Evolutionary conservation across 2,888 invertebrate genomes (phyloP), one percentile per base, ranked within the genome.

Genomic region (Nezara viridula): DNA sequence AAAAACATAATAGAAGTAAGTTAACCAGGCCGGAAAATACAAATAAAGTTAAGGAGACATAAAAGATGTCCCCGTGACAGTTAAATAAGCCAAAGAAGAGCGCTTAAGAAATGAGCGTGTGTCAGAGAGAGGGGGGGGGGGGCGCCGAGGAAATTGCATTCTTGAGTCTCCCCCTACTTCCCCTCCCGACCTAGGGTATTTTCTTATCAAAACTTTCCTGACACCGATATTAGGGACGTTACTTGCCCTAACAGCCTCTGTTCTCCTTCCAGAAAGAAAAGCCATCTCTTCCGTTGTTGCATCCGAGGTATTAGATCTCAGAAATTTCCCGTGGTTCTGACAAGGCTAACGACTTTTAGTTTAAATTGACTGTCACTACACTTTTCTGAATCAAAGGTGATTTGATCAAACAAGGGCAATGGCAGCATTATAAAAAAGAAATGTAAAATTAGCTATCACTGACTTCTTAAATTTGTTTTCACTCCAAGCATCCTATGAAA

Each of bases 81-180:
- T 81, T 81, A 81, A 81, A 81, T 81, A 81, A 81, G 81, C 81
- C 81, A 44, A 81, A 40, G 81, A 73, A 73, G 81, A 81, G 81
- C 81, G 81, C 81, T 81, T 81, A 81, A 81, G 81, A 81, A 81
- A 81, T 81, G 81, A 81, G 81, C 81, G 81, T 81, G 81, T 81
- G 81, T 81, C 81, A 81, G 81, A 6, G 81, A 2, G 81, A 9
- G 44, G 24, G 14, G 81, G 81, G 16, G 81, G 5, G 81, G 2
- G 44, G 24, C n/a, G 81, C n/a, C 81, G 40, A 47, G 81, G 81
- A 81, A 81, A 81, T 81, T 81, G 81, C 81, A 81, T 81, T 81
- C 81, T 81, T 81, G n/a, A 81, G 81, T 32, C 77, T 40, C 19
- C 37, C 40, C 24, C 77, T 19, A 19, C 24, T 2, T 5, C 66